A percentile compares a stretch with the other conserved stretches of the same genome.
phyloP scores from a whole-genome alignment of 1,140 invertebrate genomes.

The Ips typographus region DNA sequence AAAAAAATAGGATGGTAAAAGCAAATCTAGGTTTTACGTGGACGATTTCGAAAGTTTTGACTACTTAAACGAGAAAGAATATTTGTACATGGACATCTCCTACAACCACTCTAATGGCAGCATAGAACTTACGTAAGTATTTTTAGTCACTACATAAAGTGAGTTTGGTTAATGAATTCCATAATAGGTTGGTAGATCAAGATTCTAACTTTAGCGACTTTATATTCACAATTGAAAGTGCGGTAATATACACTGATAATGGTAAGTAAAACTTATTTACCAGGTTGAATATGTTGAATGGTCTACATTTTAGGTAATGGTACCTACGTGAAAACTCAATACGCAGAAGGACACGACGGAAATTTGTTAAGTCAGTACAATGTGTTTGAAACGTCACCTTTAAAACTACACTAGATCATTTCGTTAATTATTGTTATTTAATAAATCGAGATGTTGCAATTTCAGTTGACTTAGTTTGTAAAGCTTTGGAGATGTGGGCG shows the following conservation, averaged over 20 bases:
- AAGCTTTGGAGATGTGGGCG: too few relatives aligned
- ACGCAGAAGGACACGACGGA: too few relatives aligned
- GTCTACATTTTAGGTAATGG: not conserved
- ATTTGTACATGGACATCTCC: slow-evolving; percentile 26
- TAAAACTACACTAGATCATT: too few relatives aligned
- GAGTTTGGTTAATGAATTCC: not conserved
- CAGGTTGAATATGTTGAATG: not conserved
- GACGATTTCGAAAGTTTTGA: slow-evolving; percentile 39
- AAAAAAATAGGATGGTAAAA: slow-evolving; percentile 15
- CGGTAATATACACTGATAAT: not conserved
- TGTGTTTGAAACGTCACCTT: too few relatives aligned
- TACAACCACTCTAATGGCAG: not conserved
- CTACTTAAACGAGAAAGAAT: slow-evolving; percentile 30
- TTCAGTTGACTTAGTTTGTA: too few relatives aligned
- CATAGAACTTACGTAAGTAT: not conserved
- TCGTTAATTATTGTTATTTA: too few relatives aligned
- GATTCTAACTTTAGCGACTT: not conserved
- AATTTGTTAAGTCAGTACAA: too few relatives aligned
- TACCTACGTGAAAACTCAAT: too few relatives aligned
- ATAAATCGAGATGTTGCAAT: too few relatives aligned
- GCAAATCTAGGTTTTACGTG: slow-evolving; percentile 27
- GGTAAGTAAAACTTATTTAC: not conserved
- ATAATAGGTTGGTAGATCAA: not conserved
- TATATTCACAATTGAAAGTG: not conserved
- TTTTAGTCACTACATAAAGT: not conserved